Base-by-base conservation (phyloP, 30 jellyfish, hydroid and myxozoan genomes). In the Sanderia malayensis region DNA sequence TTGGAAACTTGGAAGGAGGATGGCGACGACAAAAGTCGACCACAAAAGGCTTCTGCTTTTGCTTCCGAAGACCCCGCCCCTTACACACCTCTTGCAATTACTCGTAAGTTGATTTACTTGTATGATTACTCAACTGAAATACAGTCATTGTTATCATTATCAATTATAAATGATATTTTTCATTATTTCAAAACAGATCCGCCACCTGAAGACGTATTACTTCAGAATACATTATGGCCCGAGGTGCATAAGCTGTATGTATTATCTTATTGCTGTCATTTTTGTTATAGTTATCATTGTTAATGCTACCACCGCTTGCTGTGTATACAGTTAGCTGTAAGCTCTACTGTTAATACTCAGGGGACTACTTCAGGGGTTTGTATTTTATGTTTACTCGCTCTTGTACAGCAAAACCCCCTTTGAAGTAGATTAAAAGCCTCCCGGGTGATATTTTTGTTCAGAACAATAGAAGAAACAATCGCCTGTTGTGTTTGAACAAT, bases 1-100 rank as follows among this genome's bases (percentile, higher is more conserved):
- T 44, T 89, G 27, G 91, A 76, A 26, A 89, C 79, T 41, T 89
- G 97, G 97, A 79, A 89, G 58, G 86, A 70, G n/a, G 92, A 74
- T 17, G 71, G 19, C 25, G 82, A 45, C 0, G 92, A 58, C 57
- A 68, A 67, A 55, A 89, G 78, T 23, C 90, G 71, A 24, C 95
- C 86, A 32, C 80, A 75, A 92, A 89, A 89, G 66, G 97, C 97
- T 0, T 89, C 97, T 1, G 86, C 97, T 9, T 89, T 89, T 89
- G 97, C 97, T 10, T 82, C 92, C 2, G 97, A 89, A 79, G 97
- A 89, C 58, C 97, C 97, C 7, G 95, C 94, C 21, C 97, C 97
- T 11, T 89, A 65, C 45, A 82, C 87, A 17, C 97, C 88, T 0
- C 31, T 79, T 23, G 46, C 83, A 37, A 37, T 37, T 37, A 37